phyloP scores from a whole-genome alignment of 30 jellyfish, hydroid and myxozoan genomes.

The Aurelia aurita region DNA sequence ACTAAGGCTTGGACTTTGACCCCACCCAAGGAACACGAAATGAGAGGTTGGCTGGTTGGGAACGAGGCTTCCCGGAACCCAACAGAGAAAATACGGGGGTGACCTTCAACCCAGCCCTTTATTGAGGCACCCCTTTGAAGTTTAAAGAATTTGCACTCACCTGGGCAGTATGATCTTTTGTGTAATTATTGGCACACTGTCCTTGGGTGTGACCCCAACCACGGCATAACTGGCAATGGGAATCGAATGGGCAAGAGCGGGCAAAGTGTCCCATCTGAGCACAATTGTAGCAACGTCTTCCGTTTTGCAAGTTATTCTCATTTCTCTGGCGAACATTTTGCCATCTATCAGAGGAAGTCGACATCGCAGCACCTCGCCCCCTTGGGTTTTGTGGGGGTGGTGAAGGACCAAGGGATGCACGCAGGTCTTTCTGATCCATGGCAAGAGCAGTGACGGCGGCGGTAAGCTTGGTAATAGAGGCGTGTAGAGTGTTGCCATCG shows the following conservation, averaged over 20 bases:
- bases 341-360: not conserved
- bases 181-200: constrained; percentile 25
- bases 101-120: constrained; percentile 64
- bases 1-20: constrained; percentile 49
- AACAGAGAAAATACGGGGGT: constrained; percentile 27
- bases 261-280: constrained; percentile 35
- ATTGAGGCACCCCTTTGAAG: constrained; percentile 72
- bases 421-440: not conserved
- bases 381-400: not conserved
- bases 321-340: not conserved
- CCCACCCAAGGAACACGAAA: constrained; percentile 25
- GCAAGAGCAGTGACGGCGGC: not conserved
- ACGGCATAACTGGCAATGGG: constrained; percentile 41
- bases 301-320: no score
- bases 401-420: not conserved
- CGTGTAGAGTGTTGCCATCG: not conserved
- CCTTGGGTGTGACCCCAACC: constrained; percentile 31
- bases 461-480: constrained; percentile 2
- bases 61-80: not conserved
- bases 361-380: not conserved
- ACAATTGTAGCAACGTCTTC: constrained; percentile 54
- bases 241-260: constrained; percentile 15
- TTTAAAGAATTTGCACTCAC: constrained; percentile 30
- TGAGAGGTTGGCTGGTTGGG: constrained; percentile 21
- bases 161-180: not conserved